A percentile compares a stretch with the other conserved stretches of the same genome.
Evolutionary conservation across 2,888 invertebrate species (phyloP).

Genomic region (Noctua fimbriata): DNA sequence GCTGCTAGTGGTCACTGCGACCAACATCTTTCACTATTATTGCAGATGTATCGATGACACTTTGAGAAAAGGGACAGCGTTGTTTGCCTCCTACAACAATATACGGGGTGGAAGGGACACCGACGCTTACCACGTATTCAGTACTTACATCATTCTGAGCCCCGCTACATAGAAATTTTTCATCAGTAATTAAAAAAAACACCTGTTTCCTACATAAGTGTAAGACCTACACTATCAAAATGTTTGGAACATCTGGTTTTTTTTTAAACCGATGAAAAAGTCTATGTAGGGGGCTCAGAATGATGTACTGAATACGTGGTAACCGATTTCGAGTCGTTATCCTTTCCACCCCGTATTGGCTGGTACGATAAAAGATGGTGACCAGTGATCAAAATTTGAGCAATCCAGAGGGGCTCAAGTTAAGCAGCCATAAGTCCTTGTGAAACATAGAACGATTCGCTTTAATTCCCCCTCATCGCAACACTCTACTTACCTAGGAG

Average conservation of each 20-base stretch:
- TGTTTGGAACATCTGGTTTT: too few species aligned
- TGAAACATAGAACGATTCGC: neutral
- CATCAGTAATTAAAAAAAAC: too few species aligned
- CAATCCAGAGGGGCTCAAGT: neutral
- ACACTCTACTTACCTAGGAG: neutral
- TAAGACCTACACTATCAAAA: too few species aligned
- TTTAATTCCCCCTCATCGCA: neutral
- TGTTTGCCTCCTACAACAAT: neutral
- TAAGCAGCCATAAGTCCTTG: neutral
- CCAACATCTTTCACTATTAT: too few species aligned
- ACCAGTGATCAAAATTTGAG: neutral
- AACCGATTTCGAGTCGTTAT: too few species aligned
- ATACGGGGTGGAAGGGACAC: neutral
- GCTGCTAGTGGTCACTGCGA: neutral
- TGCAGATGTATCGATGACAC: too few species aligned
- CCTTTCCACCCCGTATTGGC: neutral
- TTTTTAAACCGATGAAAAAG: too few species aligned
- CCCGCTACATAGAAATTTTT: too few species aligned
- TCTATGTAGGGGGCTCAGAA: too few species aligned
- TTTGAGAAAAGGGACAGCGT: too few species aligned
- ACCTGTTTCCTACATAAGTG: too few species aligned
- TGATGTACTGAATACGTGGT: too few species aligned
- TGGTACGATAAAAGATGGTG: neutral
- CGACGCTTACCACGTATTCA: neutral
- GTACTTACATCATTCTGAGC: neutral